Evolutionary conservation across 2,888 invertebrate species (phyloP).

Genomic region (Caenorhabditis doughertyi): DNA sequence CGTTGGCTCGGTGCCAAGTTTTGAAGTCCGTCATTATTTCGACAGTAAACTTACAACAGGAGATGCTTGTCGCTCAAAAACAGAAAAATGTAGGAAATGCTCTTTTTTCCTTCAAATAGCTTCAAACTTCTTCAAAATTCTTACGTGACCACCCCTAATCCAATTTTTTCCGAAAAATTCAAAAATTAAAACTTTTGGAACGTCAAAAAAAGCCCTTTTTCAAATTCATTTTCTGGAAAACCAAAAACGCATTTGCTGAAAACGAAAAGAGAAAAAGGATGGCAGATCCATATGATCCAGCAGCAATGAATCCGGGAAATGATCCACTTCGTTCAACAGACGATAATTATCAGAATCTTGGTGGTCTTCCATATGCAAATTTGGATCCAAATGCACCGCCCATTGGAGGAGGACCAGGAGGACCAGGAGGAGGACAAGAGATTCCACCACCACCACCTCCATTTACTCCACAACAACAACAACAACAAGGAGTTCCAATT

Average conservation of each 20-base stretch:
- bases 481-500: too few relatives aligned
- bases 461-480: too few relatives aligned
- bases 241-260: too few relatives aligned
- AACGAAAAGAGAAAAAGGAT: too few relatives aligned
- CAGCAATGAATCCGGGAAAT: neutral
- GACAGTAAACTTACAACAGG: slow-evolving; percentile 10
- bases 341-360: slow-evolving; percentile 51
- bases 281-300: slow-evolving; percentile 38
- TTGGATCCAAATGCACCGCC: slow-evolving; percentile 26
- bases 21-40: too few relatives aligned
- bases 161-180: too few relatives aligned
- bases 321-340: slow-evolving; percentile 38
- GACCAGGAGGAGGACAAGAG: too few relatives aligned
- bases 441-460: slow-evolving; percentile 15
- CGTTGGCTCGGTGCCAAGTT: too few relatives aligned
- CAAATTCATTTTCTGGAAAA: too few relatives aligned
- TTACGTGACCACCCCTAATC: neutral
- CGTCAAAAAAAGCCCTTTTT: too few relatives aligned
- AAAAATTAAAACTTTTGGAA: too few relatives aligned
- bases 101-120: neutral
- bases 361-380: slow-evolving; percentile 13
- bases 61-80: neutral
- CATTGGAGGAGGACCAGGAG: neutral
- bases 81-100: neutral
- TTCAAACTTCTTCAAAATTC: neutral